These are phyloP conservation scores for Sitodiplosis mosellana DNA, from an alignment of 1,140 invertebrate genomes.

Conservation along the genomic window DNA sequence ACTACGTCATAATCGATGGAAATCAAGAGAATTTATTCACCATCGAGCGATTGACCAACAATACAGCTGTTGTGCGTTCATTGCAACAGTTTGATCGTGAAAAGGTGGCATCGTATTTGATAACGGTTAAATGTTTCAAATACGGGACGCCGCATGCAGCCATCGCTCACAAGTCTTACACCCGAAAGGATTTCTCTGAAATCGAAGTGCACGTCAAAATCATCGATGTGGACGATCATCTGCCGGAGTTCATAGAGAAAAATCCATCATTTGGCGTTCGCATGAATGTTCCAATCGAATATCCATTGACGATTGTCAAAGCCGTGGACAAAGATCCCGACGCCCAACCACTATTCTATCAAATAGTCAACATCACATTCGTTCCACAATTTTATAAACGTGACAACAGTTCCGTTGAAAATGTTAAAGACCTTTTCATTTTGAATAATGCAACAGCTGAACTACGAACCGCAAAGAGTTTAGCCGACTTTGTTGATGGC, in stretches of 20 bases:
- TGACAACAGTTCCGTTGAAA: slow-evolving; percentile 21
- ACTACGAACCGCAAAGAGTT: slow-evolving; percentile 43
- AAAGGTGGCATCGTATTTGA: slow-evolving; percentile 30
- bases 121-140: slow-evolving; percentile 56
- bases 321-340: slow-evolving; percentile 48
- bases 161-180: slow-evolving; percentile 19
- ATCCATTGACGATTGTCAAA: slow-evolving; percentile 41
- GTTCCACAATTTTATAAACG: slow-evolving; percentile 39
- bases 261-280: slow-evolving; percentile 54
- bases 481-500: slow-evolving; percentile 51
- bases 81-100: slow-evolving; percentile 48
- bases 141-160: slow-evolving; percentile 25
- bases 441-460: slow-evolving; percentile 46
- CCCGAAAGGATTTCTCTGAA: slow-evolving; percentile 45
- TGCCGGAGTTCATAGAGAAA: slow-evolving; percentile 40
- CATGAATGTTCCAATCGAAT: slow-evolving; percentile 55
- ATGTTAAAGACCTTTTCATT: slow-evolving; percentile 31
- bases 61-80: slow-evolving; percentile 39
- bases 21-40: slow-evolving; percentile 48
- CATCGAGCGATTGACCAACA: slow-evolving; percentile 41
- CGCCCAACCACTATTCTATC: slow-evolving; percentile 40
- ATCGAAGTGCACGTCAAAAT: slow-evolving; percentile 44
- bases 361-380: slow-evolving; percentile 42
- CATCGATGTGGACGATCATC: slow-evolving; percentile 55
- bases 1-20: slow-evolving; percentile 53